Evolutionary conservation across 2,888 invertebrate genomes (phyloP).

Genomic region (Dicycla oo): DNA sequence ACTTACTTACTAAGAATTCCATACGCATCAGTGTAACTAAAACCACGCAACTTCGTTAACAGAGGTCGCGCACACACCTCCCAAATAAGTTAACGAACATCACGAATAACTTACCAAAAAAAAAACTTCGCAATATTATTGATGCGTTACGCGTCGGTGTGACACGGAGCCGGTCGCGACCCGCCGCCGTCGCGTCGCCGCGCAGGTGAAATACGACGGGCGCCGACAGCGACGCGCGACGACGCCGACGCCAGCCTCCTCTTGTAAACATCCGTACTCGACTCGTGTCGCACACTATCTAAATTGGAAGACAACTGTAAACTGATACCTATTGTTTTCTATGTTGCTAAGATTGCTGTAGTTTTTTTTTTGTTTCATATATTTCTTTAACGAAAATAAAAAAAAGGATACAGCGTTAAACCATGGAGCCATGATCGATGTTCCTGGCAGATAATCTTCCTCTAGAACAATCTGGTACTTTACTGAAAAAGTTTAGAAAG

Average conservation of each 20-base stretch:
- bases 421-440: not conserved
- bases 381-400: too few relatives aligned
- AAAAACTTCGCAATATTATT: slow-evolving; percentile 5
- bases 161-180: slow-evolving; percentile 40
- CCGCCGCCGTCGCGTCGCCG: slow-evolving; percentile 67
- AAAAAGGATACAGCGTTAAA: not conserved
- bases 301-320: slow-evolving; percentile 45
- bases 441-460: not conserved
- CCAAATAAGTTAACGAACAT: not conserved
- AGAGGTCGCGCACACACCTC: slow-evolving; percentile 4
- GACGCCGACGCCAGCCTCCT: slow-evolving; percentile 48
- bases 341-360: slow-evolving; percentile 4
- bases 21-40: not conserved
- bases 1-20: not conserved
- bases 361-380: too few relatives aligned
- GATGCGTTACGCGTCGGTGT: slow-evolving; percentile 55
- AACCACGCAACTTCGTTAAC: not conserved
- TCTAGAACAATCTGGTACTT: not conserved
- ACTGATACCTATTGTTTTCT: slow-evolving; percentile 29
- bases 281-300: slow-evolving; percentile 45
- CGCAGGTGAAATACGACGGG: slow-evolving; percentile 66
- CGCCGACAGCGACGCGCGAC: slow-evolving; percentile 56
- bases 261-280: slow-evolving; percentile 66
- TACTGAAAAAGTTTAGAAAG: not conserved
- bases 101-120: slow-evolving; percentile 8